These are phyloP conservation scores for Brachyhypopomus gauderio DNA, from an alignment of 2,113 vertebrate species.

Conservation along the genomic window DNA sequence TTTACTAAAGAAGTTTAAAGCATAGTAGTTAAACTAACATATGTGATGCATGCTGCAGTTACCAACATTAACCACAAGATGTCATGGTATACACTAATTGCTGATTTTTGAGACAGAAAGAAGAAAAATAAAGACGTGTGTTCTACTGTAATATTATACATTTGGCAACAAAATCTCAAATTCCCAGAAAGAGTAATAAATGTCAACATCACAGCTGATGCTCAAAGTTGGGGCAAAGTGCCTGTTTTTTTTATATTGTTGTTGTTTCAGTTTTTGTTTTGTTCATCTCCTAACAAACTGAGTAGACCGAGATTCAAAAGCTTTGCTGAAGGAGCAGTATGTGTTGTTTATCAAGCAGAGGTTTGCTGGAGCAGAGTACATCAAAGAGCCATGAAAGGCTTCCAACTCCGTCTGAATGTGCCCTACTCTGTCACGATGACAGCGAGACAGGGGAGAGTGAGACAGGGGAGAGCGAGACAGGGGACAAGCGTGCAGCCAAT, in stretches of 20 bases:
- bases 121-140: too few relatives aligned
- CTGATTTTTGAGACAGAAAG: neutral
- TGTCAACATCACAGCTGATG: too few relatives aligned
- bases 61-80: neutral
- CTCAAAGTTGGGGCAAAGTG: too few relatives aligned
- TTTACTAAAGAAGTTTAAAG: neutral
- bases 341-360: neutral
- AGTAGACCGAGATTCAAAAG: neutral
- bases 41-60: neutral
- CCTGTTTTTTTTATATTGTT: too few relatives aligned
- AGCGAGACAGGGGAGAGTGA: too few relatives aligned
- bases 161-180: too few relatives aligned
- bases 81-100: neutral
- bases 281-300: neutral
- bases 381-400: neutral
- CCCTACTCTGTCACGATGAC: too few relatives aligned
- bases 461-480: too few relatives aligned
- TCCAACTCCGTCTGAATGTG: neutral
- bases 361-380: neutral
- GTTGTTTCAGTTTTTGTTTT: too few relatives aligned
- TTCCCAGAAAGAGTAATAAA: too few relatives aligned
- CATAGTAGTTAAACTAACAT: neutral
- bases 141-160: too few relatives aligned
- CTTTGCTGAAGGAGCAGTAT: neutral
- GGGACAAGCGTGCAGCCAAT: too few relatives aligned